Evolutionary conservation across 2,797 vertebrate genomes (phyloP).

Genomic region (Lophius americanus): DNA sequence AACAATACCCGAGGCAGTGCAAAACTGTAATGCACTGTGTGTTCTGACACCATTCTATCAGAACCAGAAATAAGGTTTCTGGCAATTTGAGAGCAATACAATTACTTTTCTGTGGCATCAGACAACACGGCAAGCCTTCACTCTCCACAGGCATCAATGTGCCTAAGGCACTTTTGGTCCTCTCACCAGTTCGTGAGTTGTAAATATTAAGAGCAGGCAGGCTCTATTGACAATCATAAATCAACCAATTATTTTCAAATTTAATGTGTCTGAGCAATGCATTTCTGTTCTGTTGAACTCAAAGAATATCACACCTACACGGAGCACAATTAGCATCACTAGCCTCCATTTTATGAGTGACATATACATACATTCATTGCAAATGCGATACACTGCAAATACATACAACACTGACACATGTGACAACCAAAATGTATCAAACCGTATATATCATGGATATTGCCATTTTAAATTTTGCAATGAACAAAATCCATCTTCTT

Average conservation of each 20-base stretch:
- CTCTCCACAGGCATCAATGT: no score
- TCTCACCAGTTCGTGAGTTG: no score
- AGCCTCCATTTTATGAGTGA: neutral
- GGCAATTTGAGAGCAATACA: no score
- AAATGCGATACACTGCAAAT: neutral
- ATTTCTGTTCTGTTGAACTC: neutral
- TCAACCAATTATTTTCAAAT: neutral
- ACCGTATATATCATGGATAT: conserved; percentile 2
- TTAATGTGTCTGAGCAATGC: neutral
- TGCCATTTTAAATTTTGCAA: conserved; percentile 2
- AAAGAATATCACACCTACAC: neutral
- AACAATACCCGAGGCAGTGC: no score
- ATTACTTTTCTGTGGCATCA: no score
- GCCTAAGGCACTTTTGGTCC: no score
- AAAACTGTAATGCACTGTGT: no score
- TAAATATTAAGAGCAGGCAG: no score
- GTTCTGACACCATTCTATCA: no score
- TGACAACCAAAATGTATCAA: neutral
- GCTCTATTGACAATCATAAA: neutral
- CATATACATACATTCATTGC: neutral
- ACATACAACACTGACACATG: neutral
- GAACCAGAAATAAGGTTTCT: no score
- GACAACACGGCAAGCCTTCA: no score
- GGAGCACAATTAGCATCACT: neutral
- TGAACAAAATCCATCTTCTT: neutral